Evolutionary conservation across 2,113 vertebrate species (phyloP), one percentile per base, ranked within the genome.

Genomic region (Stigmatopora nigra): DNA sequence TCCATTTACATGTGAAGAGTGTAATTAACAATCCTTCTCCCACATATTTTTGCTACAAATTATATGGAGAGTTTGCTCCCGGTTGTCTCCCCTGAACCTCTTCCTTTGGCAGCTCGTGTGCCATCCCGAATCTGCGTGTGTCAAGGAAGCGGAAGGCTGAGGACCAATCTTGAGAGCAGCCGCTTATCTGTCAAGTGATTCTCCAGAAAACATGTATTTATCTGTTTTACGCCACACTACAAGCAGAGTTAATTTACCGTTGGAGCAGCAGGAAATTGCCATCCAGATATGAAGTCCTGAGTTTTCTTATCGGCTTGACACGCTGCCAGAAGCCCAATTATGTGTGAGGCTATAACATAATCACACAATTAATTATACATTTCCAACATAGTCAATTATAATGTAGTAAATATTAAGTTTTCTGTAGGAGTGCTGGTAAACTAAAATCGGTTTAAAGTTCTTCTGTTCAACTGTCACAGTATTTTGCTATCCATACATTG

Each of bases 171-270:
- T 1, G 17, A 76, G 75, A 81, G 75, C 74, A 76, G 76, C 80
- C 78, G 73, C 65, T 83, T 82, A 76, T 82, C 75, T 75, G 80
- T 84, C 75, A 69, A 81, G 76, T 73, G 69, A 75, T 72, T 69
- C 66, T 19, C 49, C 3, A 65, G 71, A 68, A 82, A 85, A 82
- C 73, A 68, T 65, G 80, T 72, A 72, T 82, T 84, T 77, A 74
- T 72, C 51, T 74, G 70, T 67, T 56, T 73, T 62, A 76, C 64
- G 58, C 75, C 16, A 57, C 76, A 71, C 22, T 67, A 72, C 68
- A 63, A 59, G 12, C 56, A 53, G 72, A 70, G 64, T 64, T 72
- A 70, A 72, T 84, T 79, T 80, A 63, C 60, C 59, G 41, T 77
- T 67, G 35, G 76, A 82, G 71, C 16, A 65, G 71, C 61, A 68